A percentile compares a stretch with the other conserved stretches of the same genome.
phyloP scores from a whole-genome alignment of 2,113 vertebrate species.

The Eubucco bourcierii region DNA sequence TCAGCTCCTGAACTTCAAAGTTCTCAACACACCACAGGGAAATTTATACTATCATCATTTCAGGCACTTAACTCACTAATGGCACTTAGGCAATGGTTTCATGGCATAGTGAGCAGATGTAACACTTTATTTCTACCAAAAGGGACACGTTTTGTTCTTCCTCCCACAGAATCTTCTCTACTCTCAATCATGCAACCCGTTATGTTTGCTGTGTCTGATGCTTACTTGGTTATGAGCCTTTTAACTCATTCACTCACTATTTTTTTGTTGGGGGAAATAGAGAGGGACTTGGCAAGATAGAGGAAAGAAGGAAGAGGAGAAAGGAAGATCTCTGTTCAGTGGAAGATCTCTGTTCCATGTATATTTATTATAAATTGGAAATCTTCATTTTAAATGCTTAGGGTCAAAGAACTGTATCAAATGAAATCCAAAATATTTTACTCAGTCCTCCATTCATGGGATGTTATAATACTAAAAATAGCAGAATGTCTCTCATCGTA shows the following conservation, averaged over 20 bases:
- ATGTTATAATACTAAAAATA: neutral
- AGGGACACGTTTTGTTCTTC: neutral
- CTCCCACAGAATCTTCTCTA: neutral
- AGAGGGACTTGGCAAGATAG: neutral
- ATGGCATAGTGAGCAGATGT: neutral
- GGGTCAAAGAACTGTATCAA: neutral
- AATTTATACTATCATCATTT: neutral
- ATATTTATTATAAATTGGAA: neutral
- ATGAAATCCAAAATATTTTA: neutral
- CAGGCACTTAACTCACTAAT: neutral
- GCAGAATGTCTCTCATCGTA: neutral
- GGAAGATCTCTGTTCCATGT: neutral
- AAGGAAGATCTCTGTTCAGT: neutral
- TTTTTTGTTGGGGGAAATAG: neutral
- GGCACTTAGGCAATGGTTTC: neutral
- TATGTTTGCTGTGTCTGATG: neutral
- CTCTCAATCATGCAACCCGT: neutral
- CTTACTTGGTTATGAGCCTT: neutral
- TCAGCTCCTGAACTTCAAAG: neutral
- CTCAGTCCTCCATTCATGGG: neutral
- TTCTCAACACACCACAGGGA: neutral
- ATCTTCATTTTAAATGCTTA: neutral
- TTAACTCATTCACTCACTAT: neutral
- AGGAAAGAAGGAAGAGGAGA: neutral
- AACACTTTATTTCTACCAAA: neutral